phyloP scores from a whole-genome alignment of 2,113 vertebrate species.

The Mus spicilegus region DNA sequence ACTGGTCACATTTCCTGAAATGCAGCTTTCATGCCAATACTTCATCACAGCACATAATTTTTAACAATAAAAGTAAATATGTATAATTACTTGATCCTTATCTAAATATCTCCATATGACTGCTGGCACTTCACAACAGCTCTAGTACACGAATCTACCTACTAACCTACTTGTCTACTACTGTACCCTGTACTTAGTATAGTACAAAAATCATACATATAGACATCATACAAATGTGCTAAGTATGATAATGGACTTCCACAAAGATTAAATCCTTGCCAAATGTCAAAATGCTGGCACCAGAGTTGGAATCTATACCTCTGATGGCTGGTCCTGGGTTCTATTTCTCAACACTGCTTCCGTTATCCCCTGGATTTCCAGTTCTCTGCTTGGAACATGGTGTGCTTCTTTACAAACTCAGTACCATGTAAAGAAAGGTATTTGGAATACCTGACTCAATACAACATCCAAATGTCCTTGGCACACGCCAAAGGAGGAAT shows the following conservation, averaged over 20 bases:
- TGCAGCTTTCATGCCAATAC: neutral
- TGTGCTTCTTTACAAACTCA: slow-evolving; percentile 7
- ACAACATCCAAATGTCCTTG: neutral
- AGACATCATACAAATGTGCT: neutral
- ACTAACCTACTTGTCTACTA: neutral
- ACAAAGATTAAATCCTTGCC: slow-evolving; percentile 30
- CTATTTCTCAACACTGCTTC: neutral
- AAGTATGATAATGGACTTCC: neutral
- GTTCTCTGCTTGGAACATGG: neutral
- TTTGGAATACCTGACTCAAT: neutral
- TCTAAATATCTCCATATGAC: neutral
- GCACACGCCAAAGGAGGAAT: neutral
- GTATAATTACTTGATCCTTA: neutral
- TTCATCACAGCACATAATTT: slow-evolving; percentile 24
- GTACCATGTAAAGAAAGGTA: neutral
- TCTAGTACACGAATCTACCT: neutral
- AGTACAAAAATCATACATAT: neutral
- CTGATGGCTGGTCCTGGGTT: neutral
- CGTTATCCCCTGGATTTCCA: neutral
- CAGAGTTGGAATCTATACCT: slow-evolving; percentile 16
- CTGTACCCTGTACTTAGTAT: neutral
- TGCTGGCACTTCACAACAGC: neutral
- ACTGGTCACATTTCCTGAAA: neutral
- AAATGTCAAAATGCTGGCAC: neutral
- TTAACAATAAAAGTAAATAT: slow-evolving; percentile 6